Evolutionary conservation across 2,113 vertebrate genomes (phyloP).

Genomic region (Sigmodon hispidus): DNA sequence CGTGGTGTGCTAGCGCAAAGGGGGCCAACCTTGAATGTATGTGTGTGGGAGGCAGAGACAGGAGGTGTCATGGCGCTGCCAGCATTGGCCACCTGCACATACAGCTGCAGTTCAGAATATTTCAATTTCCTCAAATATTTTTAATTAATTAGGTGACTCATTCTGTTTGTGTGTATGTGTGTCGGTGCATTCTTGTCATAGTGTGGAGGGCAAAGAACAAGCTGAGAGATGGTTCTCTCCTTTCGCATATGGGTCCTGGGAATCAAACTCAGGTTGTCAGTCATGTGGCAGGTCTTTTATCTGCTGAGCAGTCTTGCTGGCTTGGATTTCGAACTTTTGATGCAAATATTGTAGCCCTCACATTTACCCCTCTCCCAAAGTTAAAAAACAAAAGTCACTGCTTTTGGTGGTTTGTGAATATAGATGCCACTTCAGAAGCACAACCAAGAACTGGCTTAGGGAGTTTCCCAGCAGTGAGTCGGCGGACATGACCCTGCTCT

Average conservation of each 20-base stretch:
- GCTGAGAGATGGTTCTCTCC: background rate
- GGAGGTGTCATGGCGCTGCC: background rate
- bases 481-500: background rate
- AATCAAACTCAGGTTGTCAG: background rate
- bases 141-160: background rate
- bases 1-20: fast-evolving
- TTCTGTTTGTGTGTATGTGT: too few relatives aligned
- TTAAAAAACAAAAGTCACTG: too few relatives aligned
- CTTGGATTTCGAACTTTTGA: background rate
- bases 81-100: fast-evolving
- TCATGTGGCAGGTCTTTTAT: background rate
- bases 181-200: background rate
- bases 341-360: too few relatives aligned
- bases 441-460: fast-evolving
- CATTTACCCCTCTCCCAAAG: fast-evolving
- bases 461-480: fast-evolving
- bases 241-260: background rate
- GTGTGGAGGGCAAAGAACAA: background rate
- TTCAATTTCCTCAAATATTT: background rate
- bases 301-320: background rate
- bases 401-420: background rate
- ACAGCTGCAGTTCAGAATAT: background rate
- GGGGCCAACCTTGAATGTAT: fast-evolving
- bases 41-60: background rate
- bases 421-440: background rate